Evolutionary conservation across 2,797 vertebrate species (phyloP).

Genomic region (Zalophus californianus): DNA sequence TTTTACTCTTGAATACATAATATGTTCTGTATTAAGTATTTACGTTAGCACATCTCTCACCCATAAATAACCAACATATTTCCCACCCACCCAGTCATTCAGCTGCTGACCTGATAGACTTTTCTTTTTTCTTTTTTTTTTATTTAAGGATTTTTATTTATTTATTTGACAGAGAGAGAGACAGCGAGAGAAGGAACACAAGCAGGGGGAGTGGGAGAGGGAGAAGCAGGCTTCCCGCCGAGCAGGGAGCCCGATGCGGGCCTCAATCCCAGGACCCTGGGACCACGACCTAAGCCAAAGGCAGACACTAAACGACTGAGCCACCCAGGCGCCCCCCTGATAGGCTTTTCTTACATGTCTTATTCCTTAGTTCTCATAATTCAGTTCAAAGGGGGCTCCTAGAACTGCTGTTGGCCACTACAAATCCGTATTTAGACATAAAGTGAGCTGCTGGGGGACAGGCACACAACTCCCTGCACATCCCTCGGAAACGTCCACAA

Average conservation of each 20-base stretch:
- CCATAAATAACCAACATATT: neutral
- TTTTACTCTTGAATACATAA: constrained; percentile 5
- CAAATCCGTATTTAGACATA: neutral
- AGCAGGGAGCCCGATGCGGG: too few species aligned
- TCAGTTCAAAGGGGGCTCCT: neutral
- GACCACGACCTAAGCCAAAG: too few species aligned
- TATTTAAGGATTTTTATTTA: too few species aligned
- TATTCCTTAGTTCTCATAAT: neutral
- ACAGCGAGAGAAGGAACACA: too few species aligned
- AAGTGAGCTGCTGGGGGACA: neutral
- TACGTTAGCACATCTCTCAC: neutral
- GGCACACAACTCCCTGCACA: neutral
- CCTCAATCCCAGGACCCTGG: too few species aligned
- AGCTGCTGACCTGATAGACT: neutral
- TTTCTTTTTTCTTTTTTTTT: too few species aligned
- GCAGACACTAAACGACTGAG: too few species aligned
- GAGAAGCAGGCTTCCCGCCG: too few species aligned
- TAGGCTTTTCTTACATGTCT: neutral
- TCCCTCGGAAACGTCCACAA: neutral
- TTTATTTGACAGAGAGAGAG: too few species aligned
- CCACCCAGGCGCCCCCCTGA: too few species aligned
- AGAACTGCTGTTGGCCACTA: neutral
- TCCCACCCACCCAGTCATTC: neutral
- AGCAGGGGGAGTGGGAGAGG: too few species aligned
- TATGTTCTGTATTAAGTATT: neutral